phyloP scores from a whole-genome alignment of 2,888 invertebrate species.

The Lamproptera curius region DNA sequence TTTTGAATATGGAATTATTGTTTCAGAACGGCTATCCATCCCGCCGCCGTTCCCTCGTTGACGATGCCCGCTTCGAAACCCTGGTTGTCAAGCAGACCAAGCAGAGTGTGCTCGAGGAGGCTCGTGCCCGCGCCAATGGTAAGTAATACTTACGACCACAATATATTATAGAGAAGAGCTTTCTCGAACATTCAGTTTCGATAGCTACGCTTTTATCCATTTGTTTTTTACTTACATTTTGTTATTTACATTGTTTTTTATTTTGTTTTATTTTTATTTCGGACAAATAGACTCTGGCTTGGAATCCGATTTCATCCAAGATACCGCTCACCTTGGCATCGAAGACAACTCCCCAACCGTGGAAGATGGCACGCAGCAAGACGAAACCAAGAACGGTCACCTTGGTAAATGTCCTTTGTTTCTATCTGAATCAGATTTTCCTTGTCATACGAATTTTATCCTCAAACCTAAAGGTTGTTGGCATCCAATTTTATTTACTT shows the following conservation, averaged over 20 bases:
- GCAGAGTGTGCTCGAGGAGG: constrained; percentile 94
- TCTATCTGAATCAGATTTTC: constrained; percentile 18
- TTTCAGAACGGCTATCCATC: constrained; percentile 98
- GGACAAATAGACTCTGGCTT: constrained; percentile 79
- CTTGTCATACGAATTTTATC: constrained; percentile 21
- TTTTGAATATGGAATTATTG: constrained; percentile 30
- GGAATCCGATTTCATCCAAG: constrained; percentile 81
- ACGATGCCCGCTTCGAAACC: constrained; percentile 98
- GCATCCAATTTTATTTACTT: too few species aligned
- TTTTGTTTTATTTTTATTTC: constrained; percentile 38
- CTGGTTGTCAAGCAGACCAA: constrained; percentile 97
- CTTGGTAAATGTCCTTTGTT: constrained; percentile 66
- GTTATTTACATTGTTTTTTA: constrained; percentile 30
- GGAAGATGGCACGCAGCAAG: constrained; percentile 66
- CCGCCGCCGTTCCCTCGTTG: constrained; percentile 95
- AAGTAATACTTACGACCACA: constrained; percentile 36
- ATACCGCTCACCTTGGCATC: constrained; percentile 65
- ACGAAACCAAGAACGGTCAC: constrained; percentile 72
- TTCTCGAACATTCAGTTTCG: too few species aligned
- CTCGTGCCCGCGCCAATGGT: constrained; percentile 93
- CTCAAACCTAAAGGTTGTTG: constrained; percentile 23
- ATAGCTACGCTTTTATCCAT: too few species aligned
- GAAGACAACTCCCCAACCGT: constrained; percentile 64
- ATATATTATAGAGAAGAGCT: not conserved
- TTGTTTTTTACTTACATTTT: constrained; percentile 19